Conservation (phyloP, 1,140 invertebrate genomes). For the Adoxophyes honmai region DNA sequence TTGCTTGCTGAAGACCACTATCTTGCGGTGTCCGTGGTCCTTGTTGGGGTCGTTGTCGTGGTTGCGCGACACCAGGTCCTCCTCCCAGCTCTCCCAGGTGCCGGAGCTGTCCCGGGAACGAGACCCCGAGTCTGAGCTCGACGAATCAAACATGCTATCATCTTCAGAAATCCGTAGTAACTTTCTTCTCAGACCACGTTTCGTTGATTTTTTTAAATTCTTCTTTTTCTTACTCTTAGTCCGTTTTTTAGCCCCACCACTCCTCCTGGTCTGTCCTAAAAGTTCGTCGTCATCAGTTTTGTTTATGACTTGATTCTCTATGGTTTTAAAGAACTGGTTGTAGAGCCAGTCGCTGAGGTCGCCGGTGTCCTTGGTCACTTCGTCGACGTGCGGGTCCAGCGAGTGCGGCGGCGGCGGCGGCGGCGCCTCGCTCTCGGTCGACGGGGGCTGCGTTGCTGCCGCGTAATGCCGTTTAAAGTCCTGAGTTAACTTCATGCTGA, state of each 20-base stretch:
- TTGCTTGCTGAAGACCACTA: conserved; percentile 56
- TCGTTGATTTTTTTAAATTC: conserved; percentile 27
- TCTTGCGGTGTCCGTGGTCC: conserved; percentile 55
- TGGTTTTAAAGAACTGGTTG: conserved; percentile 66
- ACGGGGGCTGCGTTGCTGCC: neutral
- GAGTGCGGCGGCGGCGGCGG: conserved; percentile 18
- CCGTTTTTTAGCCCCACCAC: conserved; percentile 24
- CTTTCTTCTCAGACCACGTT: conserved; percentile 38
- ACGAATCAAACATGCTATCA: conserved; percentile 51
- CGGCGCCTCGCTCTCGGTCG: neutral
- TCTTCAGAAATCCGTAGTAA: conserved; percentile 52
- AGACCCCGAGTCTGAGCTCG: conserved; percentile 32
- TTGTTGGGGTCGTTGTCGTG: conserved; percentile 10
- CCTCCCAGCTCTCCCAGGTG: conserved; percentile 7
- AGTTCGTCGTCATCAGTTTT: conserved; percentile 39
- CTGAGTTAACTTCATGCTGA: conserved; percentile 46
- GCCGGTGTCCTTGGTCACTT: conserved; percentile 47
- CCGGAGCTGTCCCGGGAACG: conserved; percentile 18
- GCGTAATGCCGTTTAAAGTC: conserved; percentile 32
- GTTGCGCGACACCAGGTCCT: neutral
- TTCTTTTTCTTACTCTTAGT: conserved; percentile 23
- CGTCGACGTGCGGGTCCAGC: conserved; percentile 32
- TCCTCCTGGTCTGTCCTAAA: conserved; percentile 37
- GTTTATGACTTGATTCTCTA: conserved; percentile 62
- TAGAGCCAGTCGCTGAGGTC: conserved; percentile 67